A percentile compares a stretch with the other conserved stretches of the same genome.
Conservation (phyloP, 1,140 invertebrate genomes). For the Adoxophyes honmai region DNA sequence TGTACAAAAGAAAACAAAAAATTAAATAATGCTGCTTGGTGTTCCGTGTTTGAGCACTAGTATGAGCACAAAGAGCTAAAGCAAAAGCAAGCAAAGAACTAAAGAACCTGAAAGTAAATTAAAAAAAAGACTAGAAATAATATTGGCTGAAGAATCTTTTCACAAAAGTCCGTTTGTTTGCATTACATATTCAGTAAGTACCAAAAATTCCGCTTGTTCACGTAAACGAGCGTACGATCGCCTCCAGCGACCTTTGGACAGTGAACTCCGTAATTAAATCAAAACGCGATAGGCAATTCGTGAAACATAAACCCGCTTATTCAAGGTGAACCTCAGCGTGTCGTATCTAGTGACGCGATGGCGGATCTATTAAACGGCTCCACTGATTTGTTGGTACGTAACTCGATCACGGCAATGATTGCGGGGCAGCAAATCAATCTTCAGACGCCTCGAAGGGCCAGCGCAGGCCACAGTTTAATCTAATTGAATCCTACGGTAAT, state of each 20-base stretch:
- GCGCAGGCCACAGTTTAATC: constrained; percentile 35
- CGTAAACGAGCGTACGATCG: no score
- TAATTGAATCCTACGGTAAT: constrained; percentile 23
- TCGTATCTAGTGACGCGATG: background rate
- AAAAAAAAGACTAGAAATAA: no score
- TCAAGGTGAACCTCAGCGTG: constrained; percentile 1
- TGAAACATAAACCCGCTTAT: background rate
- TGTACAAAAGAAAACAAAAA: constrained; percentile 27
- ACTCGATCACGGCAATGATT: constrained; percentile 22
- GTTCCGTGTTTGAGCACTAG: no score
- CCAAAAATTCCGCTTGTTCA: no score
- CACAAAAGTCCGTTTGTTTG: no score
- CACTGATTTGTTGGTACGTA: constrained; percentile 18
- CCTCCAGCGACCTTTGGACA: background rate
- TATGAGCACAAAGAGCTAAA: no score
- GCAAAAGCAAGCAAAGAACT: no score
- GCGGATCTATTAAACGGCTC: background rate
- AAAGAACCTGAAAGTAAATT: no score
- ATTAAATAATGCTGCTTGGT: background rate
- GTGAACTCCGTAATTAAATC: constrained; percentile 4
- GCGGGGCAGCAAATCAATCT: constrained; percentile 28
- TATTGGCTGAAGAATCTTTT: no score
- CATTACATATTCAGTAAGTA: no score
- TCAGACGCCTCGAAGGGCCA: constrained; percentile 3
- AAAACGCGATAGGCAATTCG: background rate